Percentiles rank a stretch among this genome's conserved stretches.
These are phyloP conservation scores for Parnassius glacialis DNA, from an alignment of 2,888 invertebrate species.

Conservation along the genomic window DNA sequence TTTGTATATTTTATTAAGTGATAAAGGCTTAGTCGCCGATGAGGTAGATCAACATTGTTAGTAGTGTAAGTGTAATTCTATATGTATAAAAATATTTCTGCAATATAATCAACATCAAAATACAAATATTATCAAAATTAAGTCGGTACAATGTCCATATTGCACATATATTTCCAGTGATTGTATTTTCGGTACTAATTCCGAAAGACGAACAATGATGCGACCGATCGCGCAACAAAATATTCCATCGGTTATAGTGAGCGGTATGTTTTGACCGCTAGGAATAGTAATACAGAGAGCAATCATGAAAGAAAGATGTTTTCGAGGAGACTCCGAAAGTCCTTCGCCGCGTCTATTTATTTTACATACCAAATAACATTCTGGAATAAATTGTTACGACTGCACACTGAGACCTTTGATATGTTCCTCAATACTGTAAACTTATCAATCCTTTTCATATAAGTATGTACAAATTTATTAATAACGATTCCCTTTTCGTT, in stretches of 20 bases:
- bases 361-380: slow-evolving; percentile 32
- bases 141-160: slow-evolving; percentile 68
- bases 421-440: slow-evolving; percentile 53
- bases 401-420: slow-evolving; percentile 49
- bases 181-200: slow-evolving; percentile 45
- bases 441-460: slow-evolving; percentile 42
- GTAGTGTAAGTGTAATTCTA: slow-evolving; percentile 65
- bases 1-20: slow-evolving; percentile 30
- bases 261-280: neutral
- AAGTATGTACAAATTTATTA: slow-evolving; percentile 62
- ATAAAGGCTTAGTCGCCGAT: slow-evolving; percentile 53
- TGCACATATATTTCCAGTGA: slow-evolving; percentile 57
- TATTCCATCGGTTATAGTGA: slow-evolving; percentile 35
- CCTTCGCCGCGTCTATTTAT: neutral
- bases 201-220: slow-evolving; percentile 44
- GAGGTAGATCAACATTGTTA: slow-evolving; percentile 74
- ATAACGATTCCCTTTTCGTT: slow-evolving; percentile 45
- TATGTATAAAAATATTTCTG: slow-evolving; percentile 80
- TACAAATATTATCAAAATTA: slow-evolving; percentile 78
- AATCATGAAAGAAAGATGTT: too few relatives aligned
- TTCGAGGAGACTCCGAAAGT: too few relatives aligned
- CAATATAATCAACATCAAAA: slow-evolving; percentile 78
- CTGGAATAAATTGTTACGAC: slow-evolving; percentile 47
- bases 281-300: too few relatives aligned
- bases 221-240: slow-evolving; percentile 36